These are phyloP conservation scores for Myotis myotis DNA, from an alignment of 2,797 vertebrate genomes.

Conservation along the genomic window DNA sequence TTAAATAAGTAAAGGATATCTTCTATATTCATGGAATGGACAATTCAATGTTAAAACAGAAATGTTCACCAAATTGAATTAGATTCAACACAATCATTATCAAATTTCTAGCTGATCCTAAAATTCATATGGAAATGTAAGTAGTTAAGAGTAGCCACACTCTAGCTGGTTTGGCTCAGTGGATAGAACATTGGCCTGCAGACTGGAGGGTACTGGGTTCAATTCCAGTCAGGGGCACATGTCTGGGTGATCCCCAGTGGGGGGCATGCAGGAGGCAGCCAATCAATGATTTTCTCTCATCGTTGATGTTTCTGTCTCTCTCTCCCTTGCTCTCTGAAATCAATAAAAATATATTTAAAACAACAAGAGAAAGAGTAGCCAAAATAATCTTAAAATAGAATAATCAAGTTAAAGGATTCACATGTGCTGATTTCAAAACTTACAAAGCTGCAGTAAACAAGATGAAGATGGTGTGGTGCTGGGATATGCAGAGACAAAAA, in stretches of 20 bases:
- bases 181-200: too few species aligned
- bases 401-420: background rate
- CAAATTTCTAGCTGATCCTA: background rate
- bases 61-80: background rate
- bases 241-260: too few species aligned
- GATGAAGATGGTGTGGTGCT: background rate
- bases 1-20: background rate
- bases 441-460: background rate
- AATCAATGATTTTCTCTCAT: too few species aligned
- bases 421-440: background rate
- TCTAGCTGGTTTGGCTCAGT: too few species aligned
- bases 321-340: too few species aligned
- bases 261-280: too few species aligned
- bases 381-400: background rate
- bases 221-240: too few species aligned
- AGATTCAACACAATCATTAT: background rate
- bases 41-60: background rate
- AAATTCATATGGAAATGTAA: background rate
- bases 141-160: background rate
- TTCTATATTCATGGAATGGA: background rate
- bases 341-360: too few species aligned
- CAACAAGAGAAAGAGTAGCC: too few species aligned
- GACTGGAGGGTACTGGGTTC: too few species aligned
- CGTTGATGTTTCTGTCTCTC: too few species aligned
- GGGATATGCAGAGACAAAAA: background rate